These are phyloP conservation scores for Phenganax stokvisi DNA, from an alignment of 92 coral and sea anemone species.

Conservation along the genomic window DNA sequence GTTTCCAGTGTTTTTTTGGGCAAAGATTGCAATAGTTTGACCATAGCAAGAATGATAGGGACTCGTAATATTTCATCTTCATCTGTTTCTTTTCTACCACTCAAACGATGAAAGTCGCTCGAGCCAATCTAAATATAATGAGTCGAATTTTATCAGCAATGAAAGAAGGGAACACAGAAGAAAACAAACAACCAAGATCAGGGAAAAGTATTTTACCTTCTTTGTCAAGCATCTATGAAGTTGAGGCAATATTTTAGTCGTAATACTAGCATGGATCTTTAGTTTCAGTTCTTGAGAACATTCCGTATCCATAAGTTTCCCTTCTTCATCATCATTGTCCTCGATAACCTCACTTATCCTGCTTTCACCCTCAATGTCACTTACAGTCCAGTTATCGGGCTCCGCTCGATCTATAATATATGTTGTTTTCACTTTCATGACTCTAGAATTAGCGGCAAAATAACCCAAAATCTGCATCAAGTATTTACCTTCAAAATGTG, in stretches of 20 bases:
- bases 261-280: slow-evolving; percentile 67
- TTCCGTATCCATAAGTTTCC: slow-evolving; percentile 19
- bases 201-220: slow-evolving; percentile 52
- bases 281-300: slow-evolving; percentile 49
- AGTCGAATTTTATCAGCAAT: not conserved
- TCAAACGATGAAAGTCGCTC: slow-evolving; percentile 60
- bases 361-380: not conserved
- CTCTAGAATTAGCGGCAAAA: no score
- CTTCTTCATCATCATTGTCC: slow-evolving; percentile 49
- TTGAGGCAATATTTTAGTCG: slow-evolving; percentile 67
- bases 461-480: no score
- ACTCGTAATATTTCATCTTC: slow-evolving; percentile 80
- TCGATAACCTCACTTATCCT: slow-evolving; percentile 27
- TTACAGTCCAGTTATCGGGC: not conserved
- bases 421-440: not conserved
- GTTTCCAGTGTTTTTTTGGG: slow-evolving; percentile 81
- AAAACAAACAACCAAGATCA: not conserved
- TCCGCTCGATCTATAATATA: not conserved
- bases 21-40: slow-evolving; percentile 75
- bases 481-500: slow-evolving; percentile 16
- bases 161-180: not conserved
- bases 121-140: not conserved
- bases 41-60: slow-evolving; percentile 79
- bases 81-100: slow-evolving; percentile 67
- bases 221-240: slow-evolving; percentile 74